Conservation (phyloP, 2,888 invertebrate species). For the Allacma fusca region DNA sequence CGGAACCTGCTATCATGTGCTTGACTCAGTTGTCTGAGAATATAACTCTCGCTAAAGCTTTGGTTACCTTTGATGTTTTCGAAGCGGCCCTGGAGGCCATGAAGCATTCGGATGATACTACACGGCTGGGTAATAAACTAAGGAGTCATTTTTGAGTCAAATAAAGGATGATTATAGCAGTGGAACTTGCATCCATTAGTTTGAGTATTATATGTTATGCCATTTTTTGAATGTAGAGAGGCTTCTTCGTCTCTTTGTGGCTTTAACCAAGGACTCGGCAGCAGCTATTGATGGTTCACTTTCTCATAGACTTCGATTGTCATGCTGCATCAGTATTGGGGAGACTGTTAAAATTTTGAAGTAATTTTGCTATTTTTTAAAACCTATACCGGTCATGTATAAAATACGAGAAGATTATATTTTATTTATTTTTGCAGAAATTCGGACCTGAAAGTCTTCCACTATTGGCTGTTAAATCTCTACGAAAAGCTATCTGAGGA, state of each 20-base stretch:
- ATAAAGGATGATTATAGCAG: too few species aligned
- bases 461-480: slow-evolving; percentile 34
- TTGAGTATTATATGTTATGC: too few species aligned
- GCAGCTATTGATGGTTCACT: neutral
- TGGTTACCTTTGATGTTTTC: slow-evolving; percentile 28
- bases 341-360: slow-evolving; percentile 41
- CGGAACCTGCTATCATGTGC: slow-evolving; percentile 35
- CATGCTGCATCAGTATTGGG: slow-evolving; percentile 34
- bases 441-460: slow-evolving; percentile 25
- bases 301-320: slow-evolving; percentile 3
- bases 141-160: too few species aligned
- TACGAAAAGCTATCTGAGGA: slow-evolving; percentile 39
- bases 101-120: slow-evolving; percentile 19
- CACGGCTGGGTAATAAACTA: slow-evolving; percentile 30
- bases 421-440: slow-evolving; percentile 13
- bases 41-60: slow-evolving; percentile 15
- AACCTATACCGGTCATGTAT: neutral
- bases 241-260: slow-evolving; percentile 14
- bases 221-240: slow-evolving; percentile 18
- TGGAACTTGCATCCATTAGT: too few species aligned
- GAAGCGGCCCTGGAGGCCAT: slow-evolving; percentile 31
- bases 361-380: slow-evolving; percentile 14
- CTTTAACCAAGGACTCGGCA: slow-evolving; percentile 16
- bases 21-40: slow-evolving; percentile 30
- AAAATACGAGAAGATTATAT: too few species aligned